Conservation (phyloP, 2,113 vertebrate species). For the Heptranchias perlo region DNA sequence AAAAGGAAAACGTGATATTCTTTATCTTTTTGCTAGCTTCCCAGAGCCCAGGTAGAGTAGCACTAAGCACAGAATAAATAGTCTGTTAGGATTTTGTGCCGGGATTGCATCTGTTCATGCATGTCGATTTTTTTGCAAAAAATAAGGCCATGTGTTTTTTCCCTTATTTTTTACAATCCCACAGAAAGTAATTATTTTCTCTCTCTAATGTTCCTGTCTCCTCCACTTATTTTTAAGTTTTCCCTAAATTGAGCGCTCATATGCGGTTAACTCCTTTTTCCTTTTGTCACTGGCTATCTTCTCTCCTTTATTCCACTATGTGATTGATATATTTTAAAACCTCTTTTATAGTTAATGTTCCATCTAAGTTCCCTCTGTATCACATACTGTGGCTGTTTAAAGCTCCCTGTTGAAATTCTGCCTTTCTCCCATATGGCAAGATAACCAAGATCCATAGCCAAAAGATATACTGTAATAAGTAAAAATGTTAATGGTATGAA, state of each 20-base stretch:
- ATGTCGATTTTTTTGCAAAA: background rate
- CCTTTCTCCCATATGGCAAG: background rate
- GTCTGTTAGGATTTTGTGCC: background rate
- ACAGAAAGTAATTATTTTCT: slow-evolving; percentile 1
- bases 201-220: background rate
- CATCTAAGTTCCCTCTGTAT: background rate
- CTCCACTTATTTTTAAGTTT: background rate
- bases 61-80: background rate
- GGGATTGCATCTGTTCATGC: background rate
- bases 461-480: background rate
- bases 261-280: background rate
- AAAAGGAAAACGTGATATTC: background rate
- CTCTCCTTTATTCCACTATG: background rate
- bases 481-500: background rate
- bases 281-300: background rate
- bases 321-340: background rate
- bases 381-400: background rate
- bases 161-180: background rate
- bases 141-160: background rate
- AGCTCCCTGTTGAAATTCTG: background rate
- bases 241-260: background rate
- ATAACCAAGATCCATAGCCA: background rate
- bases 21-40: background rate
- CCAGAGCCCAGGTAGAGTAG: background rate
- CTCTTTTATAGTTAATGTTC: background rate